Conservation (phyloP, 2,797 vertebrate genomes). For the Syngnathus acus region DNA sequence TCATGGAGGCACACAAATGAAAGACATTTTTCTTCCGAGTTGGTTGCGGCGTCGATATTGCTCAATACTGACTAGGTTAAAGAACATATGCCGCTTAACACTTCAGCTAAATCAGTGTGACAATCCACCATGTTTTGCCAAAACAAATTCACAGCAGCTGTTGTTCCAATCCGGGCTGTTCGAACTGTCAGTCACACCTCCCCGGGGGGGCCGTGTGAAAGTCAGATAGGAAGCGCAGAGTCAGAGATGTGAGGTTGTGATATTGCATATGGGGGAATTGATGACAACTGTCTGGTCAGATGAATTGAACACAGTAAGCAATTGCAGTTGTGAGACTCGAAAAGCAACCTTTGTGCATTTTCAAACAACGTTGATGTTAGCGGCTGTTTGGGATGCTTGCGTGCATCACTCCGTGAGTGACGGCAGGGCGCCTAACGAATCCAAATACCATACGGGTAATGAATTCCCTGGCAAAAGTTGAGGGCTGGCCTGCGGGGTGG, state of each 20-base stretch:
- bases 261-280: not conserved
- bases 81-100: slow-evolving; percentile 13
- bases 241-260: not conserved
- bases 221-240: not conserved
- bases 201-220: not conserved
- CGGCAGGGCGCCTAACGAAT: not conserved
- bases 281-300: slow-evolving; percentile 2
- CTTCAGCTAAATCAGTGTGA: slow-evolving; percentile 9
- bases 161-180: slow-evolving; percentile 1
- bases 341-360: not conserved
- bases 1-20: not conserved
- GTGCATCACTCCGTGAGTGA: not conserved
- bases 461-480: slow-evolving; percentile 32
- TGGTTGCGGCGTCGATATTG: slow-evolving; percentile 26
- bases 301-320: not conserved
- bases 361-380: not conserved
- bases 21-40: not conserved
- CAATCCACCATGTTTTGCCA: slow-evolving; percentile 10
- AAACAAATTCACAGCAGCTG: slow-evolving; percentile 10
- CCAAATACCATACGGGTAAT: slow-evolving; percentile 20
- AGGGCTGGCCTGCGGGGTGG: slow-evolving; percentile 28
- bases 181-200: slow-evolving; percentile 3
- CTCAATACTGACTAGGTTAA: slow-evolving; percentile 9
- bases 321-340: not conserved
- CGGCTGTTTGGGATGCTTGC: not conserved